phyloP scores from a whole-genome alignment of 2,888 invertebrate genomes.

The Erebia palarica region DNA sequence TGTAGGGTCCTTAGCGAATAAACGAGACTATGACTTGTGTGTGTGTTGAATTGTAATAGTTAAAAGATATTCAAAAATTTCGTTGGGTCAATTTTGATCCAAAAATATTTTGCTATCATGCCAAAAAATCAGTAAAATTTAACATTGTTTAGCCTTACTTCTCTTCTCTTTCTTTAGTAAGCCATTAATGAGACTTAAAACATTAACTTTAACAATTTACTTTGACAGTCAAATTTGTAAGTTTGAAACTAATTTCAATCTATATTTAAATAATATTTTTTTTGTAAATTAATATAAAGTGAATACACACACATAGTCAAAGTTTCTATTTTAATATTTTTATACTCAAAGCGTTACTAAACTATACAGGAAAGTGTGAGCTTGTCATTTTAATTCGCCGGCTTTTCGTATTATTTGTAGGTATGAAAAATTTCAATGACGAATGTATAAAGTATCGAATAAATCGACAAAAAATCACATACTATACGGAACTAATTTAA shows the following conservation, averaged over 20 bases:
- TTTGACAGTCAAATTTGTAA: background rate
- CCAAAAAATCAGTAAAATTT: too few relatives aligned
- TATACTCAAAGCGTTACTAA: slow-evolving; percentile 67
- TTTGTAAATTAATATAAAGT: background rate
- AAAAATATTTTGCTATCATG: too few relatives aligned
- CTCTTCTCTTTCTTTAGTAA: too few relatives aligned
- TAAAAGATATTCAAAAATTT: background rate
- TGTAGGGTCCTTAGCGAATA: slow-evolving; percentile 66
- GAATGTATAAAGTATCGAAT: slow-evolving; percentile 11
- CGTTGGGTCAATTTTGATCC: too few relatives aligned
- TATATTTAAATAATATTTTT: background rate
- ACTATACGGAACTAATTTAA: slow-evolving; percentile 28
- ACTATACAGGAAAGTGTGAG: slow-evolving; percentile 79
- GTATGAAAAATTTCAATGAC: slow-evolving; percentile 41
- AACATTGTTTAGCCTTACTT: too few relatives aligned
- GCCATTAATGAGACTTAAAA: too few relatives aligned
- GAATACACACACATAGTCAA: slow-evolving; percentile 46
- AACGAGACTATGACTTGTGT: slow-evolving; percentile 50
- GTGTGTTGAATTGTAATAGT: slow-evolving; percentile 26
- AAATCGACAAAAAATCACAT: slow-evolving; percentile 13
- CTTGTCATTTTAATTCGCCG: slow-evolving; percentile 68
- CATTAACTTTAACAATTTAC: too few relatives aligned
- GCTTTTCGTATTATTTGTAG: slow-evolving; percentile 57
- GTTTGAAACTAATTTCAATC: background rate
- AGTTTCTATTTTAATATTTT: slow-evolving; percentile 70